A percentile compares a stretch with the other conserved stretches of the same genome.
These are phyloP conservation scores for Clinocottus analis DNA, from an alignment of 2,113 vertebrate genomes.

Conservation along the genomic window DNA sequence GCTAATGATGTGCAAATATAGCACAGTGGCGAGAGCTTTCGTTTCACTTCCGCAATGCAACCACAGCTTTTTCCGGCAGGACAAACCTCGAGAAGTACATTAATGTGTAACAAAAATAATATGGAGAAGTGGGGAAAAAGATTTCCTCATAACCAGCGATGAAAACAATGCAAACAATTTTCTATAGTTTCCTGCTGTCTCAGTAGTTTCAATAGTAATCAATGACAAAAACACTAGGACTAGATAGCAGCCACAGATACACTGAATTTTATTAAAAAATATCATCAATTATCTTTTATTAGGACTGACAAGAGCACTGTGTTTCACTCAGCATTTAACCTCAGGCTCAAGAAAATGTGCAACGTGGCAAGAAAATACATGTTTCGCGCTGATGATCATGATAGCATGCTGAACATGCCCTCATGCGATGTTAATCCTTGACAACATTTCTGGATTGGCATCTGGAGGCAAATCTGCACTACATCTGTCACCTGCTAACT, in stretches of 20 bases:
- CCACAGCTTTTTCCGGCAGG: background rate
- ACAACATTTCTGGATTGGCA: background rate
- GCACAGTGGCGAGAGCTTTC: background rate
- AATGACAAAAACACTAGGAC: background rate
- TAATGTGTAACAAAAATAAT: slow-evolving; percentile 21
- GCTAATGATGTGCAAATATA: slow-evolving; percentile 48
- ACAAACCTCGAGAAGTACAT: slow-evolving; percentile 10
- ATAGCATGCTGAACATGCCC: no score
- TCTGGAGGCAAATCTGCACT: background rate
- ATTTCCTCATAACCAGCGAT: background rate
- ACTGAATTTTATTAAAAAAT: no score
- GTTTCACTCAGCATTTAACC: no score
- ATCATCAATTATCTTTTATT: background rate
- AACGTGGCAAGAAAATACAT: background rate
- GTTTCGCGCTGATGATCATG: background rate
- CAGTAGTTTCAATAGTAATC: no score
- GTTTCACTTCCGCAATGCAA: slow-evolving; percentile 54
- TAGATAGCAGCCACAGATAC: background rate
- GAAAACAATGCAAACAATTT: slow-evolving; percentile 5
- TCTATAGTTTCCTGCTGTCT: background rate
- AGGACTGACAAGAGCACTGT: background rate
- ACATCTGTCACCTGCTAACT: background rate
- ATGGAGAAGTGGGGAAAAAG: slow-evolving; percentile 37
- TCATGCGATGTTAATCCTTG: background rate
- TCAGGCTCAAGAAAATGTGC: no score